phyloP scores from a whole-genome alignment of 2,113 vertebrate species.

The Lepus timidus region DNA sequence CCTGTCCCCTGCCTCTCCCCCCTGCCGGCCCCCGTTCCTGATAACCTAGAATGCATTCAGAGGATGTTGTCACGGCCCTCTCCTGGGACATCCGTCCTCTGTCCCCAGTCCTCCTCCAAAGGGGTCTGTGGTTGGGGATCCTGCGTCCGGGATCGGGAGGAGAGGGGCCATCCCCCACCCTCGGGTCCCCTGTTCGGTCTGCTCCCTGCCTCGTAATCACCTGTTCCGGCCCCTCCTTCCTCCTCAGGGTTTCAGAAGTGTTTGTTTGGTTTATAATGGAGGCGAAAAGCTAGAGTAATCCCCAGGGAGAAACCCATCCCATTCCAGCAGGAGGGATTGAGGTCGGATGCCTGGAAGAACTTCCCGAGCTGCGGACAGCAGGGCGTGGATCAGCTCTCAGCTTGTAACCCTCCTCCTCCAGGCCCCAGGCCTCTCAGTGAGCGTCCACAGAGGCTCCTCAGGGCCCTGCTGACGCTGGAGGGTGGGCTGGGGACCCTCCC shows the following conservation, averaged over 20 bases:
- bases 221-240: not conserved
- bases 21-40: not conserved
- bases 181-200: not conserved
- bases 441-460: not conserved
- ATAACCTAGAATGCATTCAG: not conserved
- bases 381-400: not conserved
- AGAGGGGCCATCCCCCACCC: not conserved
- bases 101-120: not conserved
- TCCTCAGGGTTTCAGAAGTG: not conserved
- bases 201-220: not conserved
- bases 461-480: not conserved
- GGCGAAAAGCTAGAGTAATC: not conserved
- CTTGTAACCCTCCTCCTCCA: not conserved
- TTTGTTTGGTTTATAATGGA: not conserved
- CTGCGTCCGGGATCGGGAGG: not conserved
- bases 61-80: not conserved
- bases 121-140: no score
- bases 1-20: not conserved
- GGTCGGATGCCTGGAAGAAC: slow-evolving; percentile 26
- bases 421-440: not conserved
- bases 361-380: slow-evolving; percentile 10
- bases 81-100: not conserved
- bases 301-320: not conserved
- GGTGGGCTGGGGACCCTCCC: not conserved
- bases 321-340: not conserved